These are phyloP conservation scores for Oscheius onirici DNA, from an alignment of 2,888 invertebrate species.

Conservation along the genomic window DNA sequence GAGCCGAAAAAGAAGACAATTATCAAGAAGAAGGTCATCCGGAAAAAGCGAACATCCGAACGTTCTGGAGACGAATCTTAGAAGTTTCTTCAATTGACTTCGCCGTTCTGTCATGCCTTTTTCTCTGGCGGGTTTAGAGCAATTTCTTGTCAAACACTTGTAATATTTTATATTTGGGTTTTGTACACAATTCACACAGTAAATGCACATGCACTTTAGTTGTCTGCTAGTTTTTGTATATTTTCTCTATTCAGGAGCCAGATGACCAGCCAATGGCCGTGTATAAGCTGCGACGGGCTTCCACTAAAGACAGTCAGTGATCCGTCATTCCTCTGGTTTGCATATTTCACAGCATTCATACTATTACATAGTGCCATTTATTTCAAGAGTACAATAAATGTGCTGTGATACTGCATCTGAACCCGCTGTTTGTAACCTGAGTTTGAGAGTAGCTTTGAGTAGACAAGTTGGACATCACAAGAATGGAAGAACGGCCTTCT, in stretches of 20 bases:
- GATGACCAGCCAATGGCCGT: constrained; percentile 32
- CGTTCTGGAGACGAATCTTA: neutral
- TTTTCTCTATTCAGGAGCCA: constrained; percentile 19
- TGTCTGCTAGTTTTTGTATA: constrained; percentile 8
- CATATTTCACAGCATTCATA: constrained; percentile 9
- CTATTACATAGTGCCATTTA: constrained; percentile 22
- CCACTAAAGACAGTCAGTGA: constrained; percentile 27
- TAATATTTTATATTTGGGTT: constrained; percentile 11
- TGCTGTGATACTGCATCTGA: neutral
- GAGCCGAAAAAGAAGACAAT: constrained; percentile 23
- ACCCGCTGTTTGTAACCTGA: constrained; percentile 2
- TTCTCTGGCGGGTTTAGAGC: constrained; percentile 27
- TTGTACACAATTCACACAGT: constrained; percentile 1
- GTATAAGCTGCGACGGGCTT: constrained; percentile 30
- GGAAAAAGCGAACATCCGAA: constrained; percentile 21
- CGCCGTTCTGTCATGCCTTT: constrained; percentile 16
- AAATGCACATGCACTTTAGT: neutral
- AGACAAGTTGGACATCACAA: neutral
- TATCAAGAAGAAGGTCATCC: constrained; percentile 25
- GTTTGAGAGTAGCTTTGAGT: neutral
- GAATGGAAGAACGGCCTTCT: constrained; percentile 16
- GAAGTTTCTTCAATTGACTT: neutral
- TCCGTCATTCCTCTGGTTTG: constrained; percentile 8
- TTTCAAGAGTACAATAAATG: constrained; percentile 19
- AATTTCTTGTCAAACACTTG: neutral